These are phyloP conservation scores for Gadopsis bispinosus DNA, from an alignment of 2,797 vertebrate species.

Conservation along the genomic window DNA sequence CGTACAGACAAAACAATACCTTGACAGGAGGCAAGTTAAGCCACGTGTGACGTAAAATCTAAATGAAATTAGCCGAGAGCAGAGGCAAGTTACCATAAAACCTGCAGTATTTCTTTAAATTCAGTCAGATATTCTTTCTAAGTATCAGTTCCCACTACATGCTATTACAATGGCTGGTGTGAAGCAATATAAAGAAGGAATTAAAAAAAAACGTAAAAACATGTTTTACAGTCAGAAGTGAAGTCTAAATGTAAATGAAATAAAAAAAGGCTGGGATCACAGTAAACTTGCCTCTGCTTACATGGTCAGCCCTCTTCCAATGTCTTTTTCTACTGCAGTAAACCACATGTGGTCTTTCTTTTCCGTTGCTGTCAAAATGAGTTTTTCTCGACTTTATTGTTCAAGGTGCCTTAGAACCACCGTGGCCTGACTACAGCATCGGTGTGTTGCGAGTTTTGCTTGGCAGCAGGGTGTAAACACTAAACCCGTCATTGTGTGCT, in stretches of 20 bases:
- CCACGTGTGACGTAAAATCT: neutral
- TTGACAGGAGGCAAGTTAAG: neutral
- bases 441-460: constrained; percentile 1
- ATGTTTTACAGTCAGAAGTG: neutral
- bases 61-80: neutral
- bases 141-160: neutral
- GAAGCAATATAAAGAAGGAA: neutral
- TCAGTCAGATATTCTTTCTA: neutral
- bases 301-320: constrained; percentile 5
- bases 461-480: constrained; percentile 11
- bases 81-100: neutral
- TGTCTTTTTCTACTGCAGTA: constrained; percentile 15
- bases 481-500: constrained; percentile 23
- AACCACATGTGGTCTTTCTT: constrained; percentile 5
- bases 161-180: neutral
- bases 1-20: neutral
- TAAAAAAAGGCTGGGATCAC: neutral
- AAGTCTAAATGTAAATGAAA: neutral
- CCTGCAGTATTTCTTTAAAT: neutral
- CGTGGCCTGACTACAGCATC: neutral
- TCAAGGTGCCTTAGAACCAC: constrained; percentile 51
- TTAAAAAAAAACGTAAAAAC: neutral
- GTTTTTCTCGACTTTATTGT: constrained; percentile 27
- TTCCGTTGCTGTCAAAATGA: constrained; percentile 22
- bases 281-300: neutral